phyloP scores from a whole-genome alignment of 53 echinoderm and acorn worm genomes.

The Crossaster papposus region DNA sequence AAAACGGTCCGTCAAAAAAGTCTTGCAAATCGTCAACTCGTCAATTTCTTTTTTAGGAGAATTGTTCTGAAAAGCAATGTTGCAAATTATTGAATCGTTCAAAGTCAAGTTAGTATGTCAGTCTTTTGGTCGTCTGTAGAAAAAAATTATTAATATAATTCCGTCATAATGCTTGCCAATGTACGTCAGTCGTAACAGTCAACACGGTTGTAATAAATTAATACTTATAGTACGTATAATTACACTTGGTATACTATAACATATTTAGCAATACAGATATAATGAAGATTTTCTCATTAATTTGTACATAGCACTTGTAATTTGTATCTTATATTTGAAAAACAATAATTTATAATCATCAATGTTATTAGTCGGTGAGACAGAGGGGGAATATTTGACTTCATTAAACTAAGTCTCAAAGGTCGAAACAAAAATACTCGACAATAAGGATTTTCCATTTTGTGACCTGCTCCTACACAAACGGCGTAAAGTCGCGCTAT shows the following conservation, averaged over 20 bases:
- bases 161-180: not conserved
- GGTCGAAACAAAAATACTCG: not conserved
- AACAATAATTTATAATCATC: not conserved
- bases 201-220: not conserved
- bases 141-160: not conserved
- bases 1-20: not conserved
- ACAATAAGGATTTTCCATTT: not conserved
- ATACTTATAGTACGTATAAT: not conserved
- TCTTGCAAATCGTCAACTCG: not conserved
- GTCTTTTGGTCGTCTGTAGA: not conserved
- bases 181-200: not conserved
- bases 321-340: not conserved
- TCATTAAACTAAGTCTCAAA: not conserved
- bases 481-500: too few relatives aligned
- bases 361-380: not conserved
- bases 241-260: not conserved
- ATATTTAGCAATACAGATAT: not conserved
- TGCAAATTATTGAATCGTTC: too few relatives aligned
- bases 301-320: conserved; percentile 1
- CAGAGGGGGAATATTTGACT: not conserved
- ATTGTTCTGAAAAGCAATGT: too few relatives aligned
- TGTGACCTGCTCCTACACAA: too few relatives aligned
- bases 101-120: not conserved
- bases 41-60: not conserved
- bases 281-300: not conserved